Conservation (phyloP, 2,888 invertebrate genomes). For the Gerosis bhagava region DNA sequence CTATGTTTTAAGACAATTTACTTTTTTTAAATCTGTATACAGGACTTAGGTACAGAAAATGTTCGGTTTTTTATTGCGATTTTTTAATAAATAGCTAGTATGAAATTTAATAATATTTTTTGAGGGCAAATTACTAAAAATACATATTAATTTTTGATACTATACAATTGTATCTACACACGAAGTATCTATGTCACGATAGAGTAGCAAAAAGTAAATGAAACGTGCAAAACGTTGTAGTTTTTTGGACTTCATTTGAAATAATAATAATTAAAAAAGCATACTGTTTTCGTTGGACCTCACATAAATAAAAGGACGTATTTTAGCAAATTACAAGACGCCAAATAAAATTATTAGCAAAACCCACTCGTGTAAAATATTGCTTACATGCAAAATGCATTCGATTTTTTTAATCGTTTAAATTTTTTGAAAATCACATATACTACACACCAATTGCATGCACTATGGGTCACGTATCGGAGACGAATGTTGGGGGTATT, state of each 20-base stretch:
- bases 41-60: too few species aligned
- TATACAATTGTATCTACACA: too few species aligned
- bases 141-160: too few species aligned
- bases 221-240: slow-evolving; percentile 12
- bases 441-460: slow-evolving; percentile 26
- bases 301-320: not conserved
- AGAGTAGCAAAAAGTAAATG: too few species aligned
- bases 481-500: slow-evolving; percentile 4
- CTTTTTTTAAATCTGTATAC: too few species aligned
- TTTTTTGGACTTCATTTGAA: not conserved
- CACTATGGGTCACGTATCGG: slow-evolving; percentile 18
- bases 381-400: slow-evolving; percentile 9
- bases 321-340: slow-evolving; percentile 13
- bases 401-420: not conserved
- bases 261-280: not conserved
- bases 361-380: slow-evolving; percentile 14
- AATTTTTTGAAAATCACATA: slow-evolving; percentile 9
- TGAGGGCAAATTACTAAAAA: too few species aligned
- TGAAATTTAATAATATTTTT: too few species aligned
- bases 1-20: too few species aligned
- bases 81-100: too few species aligned
- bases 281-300: not conserved
- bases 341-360: slow-evolving; percentile 16
- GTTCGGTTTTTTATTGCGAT: too few species aligned
- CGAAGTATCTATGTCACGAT: too few species aligned